These are phyloP conservation scores for Lamellibrachia satsuma DNA, from an alignment of 2,888 invertebrate species.

Conservation along the genomic window DNA sequence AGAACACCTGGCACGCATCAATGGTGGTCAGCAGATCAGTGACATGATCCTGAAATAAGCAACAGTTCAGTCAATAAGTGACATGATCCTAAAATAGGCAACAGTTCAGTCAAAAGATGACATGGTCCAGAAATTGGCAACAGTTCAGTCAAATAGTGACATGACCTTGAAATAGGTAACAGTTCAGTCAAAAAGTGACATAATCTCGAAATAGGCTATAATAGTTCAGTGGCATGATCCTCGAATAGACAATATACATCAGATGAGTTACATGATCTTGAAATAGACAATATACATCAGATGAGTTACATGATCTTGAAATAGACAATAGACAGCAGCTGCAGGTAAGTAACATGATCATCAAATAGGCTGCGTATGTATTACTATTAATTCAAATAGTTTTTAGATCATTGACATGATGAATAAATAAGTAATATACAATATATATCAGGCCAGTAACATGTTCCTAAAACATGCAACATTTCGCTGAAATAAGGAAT, in stretches of 20 bases:
- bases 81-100: constrained; percentile 67
- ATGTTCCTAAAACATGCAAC: no score
- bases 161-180: constrained; percentile 64
- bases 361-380: background rate
- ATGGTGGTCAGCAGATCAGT: constrained; percentile 80
- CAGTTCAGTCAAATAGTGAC: constrained; percentile 73
- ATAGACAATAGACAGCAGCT: background rate
- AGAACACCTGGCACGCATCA: constrained; percentile 93
- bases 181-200: constrained; percentile 70
- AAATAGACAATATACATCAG: background rate
- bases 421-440: no score
- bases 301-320: background rate
- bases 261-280: background rate
- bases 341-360: background rate
- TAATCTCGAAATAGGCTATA: constrained; percentile 63
- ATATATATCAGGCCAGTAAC: no score
- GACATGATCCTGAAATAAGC: constrained; percentile 67
- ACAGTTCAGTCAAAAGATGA: constrained; percentile 72
- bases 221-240: background rate
- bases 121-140: constrained; percentile 66
- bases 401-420: no score
- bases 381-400: no score
- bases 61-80: constrained; percentile 71
- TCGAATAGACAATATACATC: background rate
- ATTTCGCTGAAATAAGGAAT: no score